Base-by-base conservation (phyloP, 2,797 vertebrate species). In the Epinephelus awoara region DNA sequence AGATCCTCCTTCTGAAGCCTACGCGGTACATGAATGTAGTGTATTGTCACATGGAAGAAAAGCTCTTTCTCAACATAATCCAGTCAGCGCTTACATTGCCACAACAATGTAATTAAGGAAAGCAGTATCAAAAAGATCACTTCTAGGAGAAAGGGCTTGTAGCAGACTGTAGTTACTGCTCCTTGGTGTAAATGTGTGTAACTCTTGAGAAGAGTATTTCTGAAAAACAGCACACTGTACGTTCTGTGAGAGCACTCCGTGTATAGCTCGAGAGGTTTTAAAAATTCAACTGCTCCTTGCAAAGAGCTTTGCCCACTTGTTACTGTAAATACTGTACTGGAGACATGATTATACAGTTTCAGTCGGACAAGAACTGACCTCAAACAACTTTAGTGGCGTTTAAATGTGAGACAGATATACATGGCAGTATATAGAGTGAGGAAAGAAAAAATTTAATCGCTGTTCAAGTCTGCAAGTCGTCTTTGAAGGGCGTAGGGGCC, bases 131-230 rank as follows among this genome's bases (percentile, higher is more conserved):
- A 29, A 29, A 29, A 29, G 27, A 29, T 29, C 0, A 29, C 1
- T 29, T 29, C 27, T 29, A 29, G 27, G 27, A 29, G 27, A 29
- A 29, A 29, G 27, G 27, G 27, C 5, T 29, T 64, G 72, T 50
- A 76, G 40, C 55, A 15, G 27, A 50, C 21, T 66, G 54, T 49
- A 47, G 34, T 71, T 34, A 56, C 49, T 23, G n/a, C 23, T 82
- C 54, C 55, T 29, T 40, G 11, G 18, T 47, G 70, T 64, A 25
- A 72, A 76, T 73, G 51, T 77, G 67, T 64, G 66, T 57, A 63
- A 58, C 71, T 62, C 25, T 63, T n/a, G 47, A 47, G 56, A 38
- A 52, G 57, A 46, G 21, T 10, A 40, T 40, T 40, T 40, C 38
- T 40, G 38, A 38, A 38, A 38, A 38, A 38, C 6, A 6, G 4